Conservation (phyloP, 2,113 vertebrate genomes). For the Henicopernis longicauda region DNA sequence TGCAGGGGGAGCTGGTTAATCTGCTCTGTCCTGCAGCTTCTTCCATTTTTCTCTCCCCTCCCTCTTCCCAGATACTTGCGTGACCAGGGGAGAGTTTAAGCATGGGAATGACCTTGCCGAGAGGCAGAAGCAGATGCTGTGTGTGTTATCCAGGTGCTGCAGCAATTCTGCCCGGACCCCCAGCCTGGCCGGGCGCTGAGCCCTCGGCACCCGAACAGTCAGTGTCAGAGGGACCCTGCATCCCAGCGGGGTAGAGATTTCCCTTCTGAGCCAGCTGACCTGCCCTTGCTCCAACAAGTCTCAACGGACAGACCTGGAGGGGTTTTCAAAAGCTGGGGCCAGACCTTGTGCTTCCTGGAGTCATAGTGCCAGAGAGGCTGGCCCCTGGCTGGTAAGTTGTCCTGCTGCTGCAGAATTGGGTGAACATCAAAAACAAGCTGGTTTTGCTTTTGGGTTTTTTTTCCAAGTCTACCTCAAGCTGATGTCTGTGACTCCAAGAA, state of each 20-base stretch:
- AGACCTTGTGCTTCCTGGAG: background rate
- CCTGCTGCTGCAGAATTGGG: background rate
- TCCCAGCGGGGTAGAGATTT: background rate
- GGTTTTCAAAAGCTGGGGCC: background rate
- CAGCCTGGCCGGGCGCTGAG: background rate
- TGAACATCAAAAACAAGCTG: background rate
- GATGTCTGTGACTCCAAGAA: background rate
- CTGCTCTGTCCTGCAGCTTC: background rate
- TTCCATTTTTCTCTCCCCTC: background rate
- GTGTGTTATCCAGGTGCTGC: background rate
- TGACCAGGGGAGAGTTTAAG: background rate
- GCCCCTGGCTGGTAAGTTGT: background rate
- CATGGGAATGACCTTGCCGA: fast-evolving
- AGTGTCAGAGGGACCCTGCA: fast-evolving
- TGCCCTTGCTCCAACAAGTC: background rate
- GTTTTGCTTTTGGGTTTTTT: background rate
- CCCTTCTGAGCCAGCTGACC: background rate
- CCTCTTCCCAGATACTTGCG: background rate
- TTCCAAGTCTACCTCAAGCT: background rate
- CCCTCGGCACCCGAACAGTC: background rate
- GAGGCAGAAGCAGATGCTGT: background rate
- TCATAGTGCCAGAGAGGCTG: background rate
- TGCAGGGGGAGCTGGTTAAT: background rate
- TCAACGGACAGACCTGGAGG: background rate
- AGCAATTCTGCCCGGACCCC: background rate